Conservation (phyloP, 2,113 vertebrate genomes). For the Toxostoma redivivum region DNA sequence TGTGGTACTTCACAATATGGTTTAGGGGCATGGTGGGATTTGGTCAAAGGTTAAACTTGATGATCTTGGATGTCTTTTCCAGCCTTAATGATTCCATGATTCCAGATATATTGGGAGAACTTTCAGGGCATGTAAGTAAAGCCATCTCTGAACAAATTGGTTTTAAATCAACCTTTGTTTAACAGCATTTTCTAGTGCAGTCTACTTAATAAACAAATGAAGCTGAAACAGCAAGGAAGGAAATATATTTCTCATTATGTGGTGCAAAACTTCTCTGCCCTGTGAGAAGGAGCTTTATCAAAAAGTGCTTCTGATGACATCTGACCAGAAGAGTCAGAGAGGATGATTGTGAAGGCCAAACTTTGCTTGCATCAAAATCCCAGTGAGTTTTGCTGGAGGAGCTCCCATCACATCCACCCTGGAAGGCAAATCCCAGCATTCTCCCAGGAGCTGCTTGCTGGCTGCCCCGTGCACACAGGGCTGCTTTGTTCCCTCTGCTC, state of each 20-base stretch:
- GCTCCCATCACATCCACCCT: not conserved
- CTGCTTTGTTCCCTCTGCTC: not conserved
- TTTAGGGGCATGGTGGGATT: not conserved
- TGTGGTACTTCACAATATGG: not conserved
- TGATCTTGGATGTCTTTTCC: not conserved
- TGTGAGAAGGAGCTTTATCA: not conserved
- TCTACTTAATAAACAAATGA: not conserved
- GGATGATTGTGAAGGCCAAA: not conserved
- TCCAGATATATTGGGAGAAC: not conserved
- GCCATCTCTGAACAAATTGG: not conserved
- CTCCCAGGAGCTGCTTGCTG: fast-evolving
- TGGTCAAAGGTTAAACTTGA: not conserved
- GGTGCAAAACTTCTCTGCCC: not conserved
- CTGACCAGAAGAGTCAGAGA: not conserved
- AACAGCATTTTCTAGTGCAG: not conserved
- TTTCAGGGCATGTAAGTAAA: not conserved
- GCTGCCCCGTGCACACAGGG: not conserved
- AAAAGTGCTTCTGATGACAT: not conserved
- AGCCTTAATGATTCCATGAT: not conserved
- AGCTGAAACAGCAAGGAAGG: not conserved
- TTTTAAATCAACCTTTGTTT: not conserved
- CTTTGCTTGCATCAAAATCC: not conserved
- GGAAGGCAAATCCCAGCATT: not conserved
- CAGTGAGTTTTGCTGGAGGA: not conserved
- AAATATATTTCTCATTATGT: not conserved